Conservation (phyloP, 1,140 invertebrate genomes). For the Trichoplusia ni region DNA sequence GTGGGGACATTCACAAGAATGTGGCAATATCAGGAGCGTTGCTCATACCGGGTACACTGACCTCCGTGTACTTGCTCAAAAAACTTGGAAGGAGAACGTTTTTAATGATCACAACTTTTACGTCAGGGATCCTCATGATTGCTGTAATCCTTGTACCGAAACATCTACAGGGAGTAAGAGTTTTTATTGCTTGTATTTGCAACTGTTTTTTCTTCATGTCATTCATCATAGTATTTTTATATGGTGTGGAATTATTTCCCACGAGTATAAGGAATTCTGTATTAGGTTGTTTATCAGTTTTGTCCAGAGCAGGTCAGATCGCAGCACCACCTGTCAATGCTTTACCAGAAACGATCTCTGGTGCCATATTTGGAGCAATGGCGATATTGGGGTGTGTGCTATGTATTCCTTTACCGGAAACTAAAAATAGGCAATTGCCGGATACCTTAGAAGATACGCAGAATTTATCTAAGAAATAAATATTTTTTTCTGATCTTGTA, state of each 20-base stretch:
- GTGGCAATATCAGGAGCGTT: constrained; percentile 84
- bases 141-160: constrained; percentile 79
- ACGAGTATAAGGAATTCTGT: constrained; percentile 82
- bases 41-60: constrained; percentile 85
- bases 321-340: constrained; percentile 75
- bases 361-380: constrained; percentile 84
- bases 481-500: too few species aligned
- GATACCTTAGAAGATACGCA: constrained; percentile 57
- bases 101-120: constrained; percentile 82
- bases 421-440: constrained; percentile 59
- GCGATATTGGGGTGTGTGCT: constrained; percentile 83
- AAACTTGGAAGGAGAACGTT: constrained; percentile 83
- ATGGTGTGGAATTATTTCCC: constrained; percentile 82
- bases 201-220: constrained; percentile 81
- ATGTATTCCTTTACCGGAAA: constrained; percentile 82
- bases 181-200: constrained; percentile 79
- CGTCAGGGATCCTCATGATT: constrained; percentile 83
- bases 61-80: constrained; percentile 84
- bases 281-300: constrained; percentile 79
- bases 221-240: constrained; percentile 82
- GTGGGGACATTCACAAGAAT: constrained; percentile 87
- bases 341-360: constrained; percentile 76
- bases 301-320: constrained; percentile 81
- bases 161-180: constrained; percentile 51
- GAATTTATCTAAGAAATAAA: constrained; percentile 31